Conservation (phyloP, 2,888 invertebrate species). For the Drosophila recens region DNA sequence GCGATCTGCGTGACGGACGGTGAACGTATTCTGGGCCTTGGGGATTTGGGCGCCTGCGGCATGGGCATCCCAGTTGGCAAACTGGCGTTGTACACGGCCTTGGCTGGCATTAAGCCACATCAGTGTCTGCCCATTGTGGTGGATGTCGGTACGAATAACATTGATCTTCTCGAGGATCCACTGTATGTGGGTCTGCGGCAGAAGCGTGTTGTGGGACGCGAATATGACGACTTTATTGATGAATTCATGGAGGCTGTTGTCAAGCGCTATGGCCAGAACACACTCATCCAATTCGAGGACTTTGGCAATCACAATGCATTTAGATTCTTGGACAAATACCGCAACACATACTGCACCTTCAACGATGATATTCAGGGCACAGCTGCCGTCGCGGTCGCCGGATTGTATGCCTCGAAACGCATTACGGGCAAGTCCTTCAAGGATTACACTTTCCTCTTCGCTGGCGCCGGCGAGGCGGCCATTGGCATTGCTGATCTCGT, state of each 20-base stretch:
- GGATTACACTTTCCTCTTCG: slow-evolving; percentile 95
- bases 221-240: slow-evolving; percentile 97
- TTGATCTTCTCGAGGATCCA: slow-evolving; percentile 95
- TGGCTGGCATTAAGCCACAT: slow-evolving; percentile 98
- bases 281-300: slow-evolving; percentile 96
- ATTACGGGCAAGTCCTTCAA: slow-evolving; percentile 89
- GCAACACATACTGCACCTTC: slow-evolving; percentile 97
- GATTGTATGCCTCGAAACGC: slow-evolving; percentile 87
- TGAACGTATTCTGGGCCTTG: slow-evolving; percentile 97
- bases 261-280: slow-evolving; percentile 93
- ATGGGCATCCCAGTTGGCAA: slow-evolving; percentile 99
- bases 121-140: slow-evolving; percentile 97
- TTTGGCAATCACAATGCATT: slow-evolving; percentile 99
- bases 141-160: slow-evolving; percentile 97
- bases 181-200: slow-evolving; percentile 97
- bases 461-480: slow-evolving; percentile 96
- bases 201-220: slow-evolving; percentile 92
- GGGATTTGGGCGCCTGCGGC: slow-evolving; percentile 98
- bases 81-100: slow-evolving; percentile 96
- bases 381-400: slow-evolving; percentile 97
- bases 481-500: slow-evolving; percentile 96
- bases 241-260: slow-evolving; percentile 99
- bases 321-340: slow-evolving; percentile 95
- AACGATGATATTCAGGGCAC: slow-evolving; percentile 99
- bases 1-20: slow-evolving; percentile 98